Conservation (phyloP, 2,797 vertebrate species). For the Hybognathus amarus region DNA sequence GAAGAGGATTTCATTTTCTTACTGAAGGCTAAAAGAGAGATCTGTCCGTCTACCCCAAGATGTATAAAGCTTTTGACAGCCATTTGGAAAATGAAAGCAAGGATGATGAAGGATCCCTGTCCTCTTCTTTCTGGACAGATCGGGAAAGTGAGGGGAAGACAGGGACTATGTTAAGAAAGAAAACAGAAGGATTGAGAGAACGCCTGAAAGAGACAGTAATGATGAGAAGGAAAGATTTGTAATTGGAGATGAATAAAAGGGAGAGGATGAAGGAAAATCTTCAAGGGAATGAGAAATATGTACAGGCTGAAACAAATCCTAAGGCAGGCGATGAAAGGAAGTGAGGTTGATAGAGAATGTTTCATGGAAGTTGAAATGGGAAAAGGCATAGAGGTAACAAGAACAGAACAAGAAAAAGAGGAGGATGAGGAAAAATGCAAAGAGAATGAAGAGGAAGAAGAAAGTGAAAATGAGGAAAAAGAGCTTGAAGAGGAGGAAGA, state of each 20-base stretch:
- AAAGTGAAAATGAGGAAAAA: neutral
- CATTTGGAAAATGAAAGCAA: constrained; percentile 57
- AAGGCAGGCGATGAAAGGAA: neutral
- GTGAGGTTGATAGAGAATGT: constrained; percentile 25
- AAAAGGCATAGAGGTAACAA: neutral
- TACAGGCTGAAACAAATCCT: neutral
- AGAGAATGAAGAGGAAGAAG: neutral
- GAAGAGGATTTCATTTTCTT: neutral
- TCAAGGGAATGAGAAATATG: neutral
- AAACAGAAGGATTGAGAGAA: neutral
- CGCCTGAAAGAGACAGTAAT: constrained; percentile 11
- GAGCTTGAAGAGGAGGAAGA: neutral
- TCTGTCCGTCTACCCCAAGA: constrained; percentile 39
- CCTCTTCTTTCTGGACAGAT: constrained; percentile 77
- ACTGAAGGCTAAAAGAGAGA: neutral
- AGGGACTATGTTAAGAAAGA: constrained; percentile 39
- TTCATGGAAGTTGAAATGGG: neutral
- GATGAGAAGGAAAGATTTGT: neutral
- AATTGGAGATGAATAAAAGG: neutral
- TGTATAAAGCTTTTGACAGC: constrained; percentile 66
- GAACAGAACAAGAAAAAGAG: constrained; percentile 12
- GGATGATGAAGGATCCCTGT: constrained; percentile 61
- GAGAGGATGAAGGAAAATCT: constrained; percentile 5
- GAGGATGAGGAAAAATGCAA: neutral
- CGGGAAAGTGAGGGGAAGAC: constrained; percentile 58